Evolutionary conservation across 2,888 invertebrate species (phyloP).

Genomic region (Drosophila maculinotata): DNA sequence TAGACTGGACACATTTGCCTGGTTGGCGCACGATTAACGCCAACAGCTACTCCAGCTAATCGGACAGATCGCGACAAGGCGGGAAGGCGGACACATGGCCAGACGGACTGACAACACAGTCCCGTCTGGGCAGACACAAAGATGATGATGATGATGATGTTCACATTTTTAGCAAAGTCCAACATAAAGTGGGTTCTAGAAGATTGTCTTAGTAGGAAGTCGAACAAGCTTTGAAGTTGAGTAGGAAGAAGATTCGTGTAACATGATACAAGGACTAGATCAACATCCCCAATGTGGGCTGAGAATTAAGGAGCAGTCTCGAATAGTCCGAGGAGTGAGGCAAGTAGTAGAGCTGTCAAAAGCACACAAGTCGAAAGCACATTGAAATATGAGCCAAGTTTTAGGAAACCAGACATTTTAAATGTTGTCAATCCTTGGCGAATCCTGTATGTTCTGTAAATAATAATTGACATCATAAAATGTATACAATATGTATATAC

Average conservation of each 20-base stretch:
- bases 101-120: slow-evolving; percentile 1
- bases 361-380: neutral
- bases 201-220: slow-evolving; percentile 44
- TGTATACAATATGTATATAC: too few species aligned
- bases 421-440: too few species aligned
- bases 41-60: slow-evolving; percentile 52
- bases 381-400: too few species aligned
- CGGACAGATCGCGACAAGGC: slow-evolving; percentile 57
- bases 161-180: slow-evolving; percentile 12
- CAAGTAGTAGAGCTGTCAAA: slow-evolving; percentile 18
- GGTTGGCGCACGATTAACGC: slow-evolving; percentile 42
- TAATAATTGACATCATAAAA: too few species aligned
- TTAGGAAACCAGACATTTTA: too few species aligned
- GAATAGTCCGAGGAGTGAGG: neutral
- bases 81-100: neutral
- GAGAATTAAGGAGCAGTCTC: neutral
- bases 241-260: slow-evolving; percentile 25
- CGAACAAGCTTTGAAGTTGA: slow-evolving; percentile 27
- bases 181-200: slow-evolving; percentile 16
- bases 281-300: slow-evolving; percentile 17
- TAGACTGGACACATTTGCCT: slow-evolving; percentile 42
- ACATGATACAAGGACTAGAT: slow-evolving; percentile 27
- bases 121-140: slow-evolving; percentile 28
- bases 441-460: too few species aligned
- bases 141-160: slow-evolving; percentile 47